These are phyloP conservation scores for Watsonalla binaria DNA, from an alignment of 2,888 invertebrate genomes.

Conservation along the genomic window DNA sequence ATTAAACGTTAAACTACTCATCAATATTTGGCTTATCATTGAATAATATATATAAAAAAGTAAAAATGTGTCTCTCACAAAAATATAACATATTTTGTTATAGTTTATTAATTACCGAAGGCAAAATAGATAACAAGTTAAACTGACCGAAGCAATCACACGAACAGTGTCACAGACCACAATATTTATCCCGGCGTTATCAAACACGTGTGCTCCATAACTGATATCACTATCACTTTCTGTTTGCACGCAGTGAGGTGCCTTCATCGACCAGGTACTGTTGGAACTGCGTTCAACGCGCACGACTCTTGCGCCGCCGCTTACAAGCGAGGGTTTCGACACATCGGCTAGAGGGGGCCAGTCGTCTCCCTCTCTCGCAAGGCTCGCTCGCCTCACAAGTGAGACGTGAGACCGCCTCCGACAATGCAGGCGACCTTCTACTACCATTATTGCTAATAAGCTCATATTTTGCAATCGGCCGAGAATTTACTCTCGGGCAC, in stretches of 20 bases:
- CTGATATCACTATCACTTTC: conserved; percentile 65
- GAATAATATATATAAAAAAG: too few species aligned
- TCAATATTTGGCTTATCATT: too few species aligned
- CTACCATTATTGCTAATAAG: conserved; percentile 70
- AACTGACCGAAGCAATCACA: conserved; percentile 32
- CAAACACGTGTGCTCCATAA: conserved; percentile 38
- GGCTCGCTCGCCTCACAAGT: conserved; percentile 6
- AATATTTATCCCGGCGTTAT: conserved; percentile 29
- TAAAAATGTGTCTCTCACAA: too few species aligned
- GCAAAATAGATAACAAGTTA: background rate
- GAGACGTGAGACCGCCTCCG: conserved; percentile 32
- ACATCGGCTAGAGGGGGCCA: conserved; percentile 56
- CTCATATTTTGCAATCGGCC: conserved; percentile 61
- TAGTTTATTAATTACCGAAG: background rate
- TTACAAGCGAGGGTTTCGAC: conserved; percentile 62
- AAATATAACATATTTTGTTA: too few species aligned
- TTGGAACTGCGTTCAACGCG: conserved; percentile 38
- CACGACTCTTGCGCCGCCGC: conserved; percentile 41
- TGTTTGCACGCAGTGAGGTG: conserved; percentile 38
- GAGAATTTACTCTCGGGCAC: conserved; percentile 49
- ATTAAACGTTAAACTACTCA: too few species aligned
- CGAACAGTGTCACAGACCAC: conserved; percentile 7
- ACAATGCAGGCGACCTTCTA: conserved; percentile 63
- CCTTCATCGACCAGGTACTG: conserved; percentile 48
- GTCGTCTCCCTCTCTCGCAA: conserved; percentile 49